A percentile compares a stretch with the other conserved stretches of the same genome.
phyloP scores from a whole-genome alignment of 1,140 invertebrate species.

The Drosophila sp. region DNA sequence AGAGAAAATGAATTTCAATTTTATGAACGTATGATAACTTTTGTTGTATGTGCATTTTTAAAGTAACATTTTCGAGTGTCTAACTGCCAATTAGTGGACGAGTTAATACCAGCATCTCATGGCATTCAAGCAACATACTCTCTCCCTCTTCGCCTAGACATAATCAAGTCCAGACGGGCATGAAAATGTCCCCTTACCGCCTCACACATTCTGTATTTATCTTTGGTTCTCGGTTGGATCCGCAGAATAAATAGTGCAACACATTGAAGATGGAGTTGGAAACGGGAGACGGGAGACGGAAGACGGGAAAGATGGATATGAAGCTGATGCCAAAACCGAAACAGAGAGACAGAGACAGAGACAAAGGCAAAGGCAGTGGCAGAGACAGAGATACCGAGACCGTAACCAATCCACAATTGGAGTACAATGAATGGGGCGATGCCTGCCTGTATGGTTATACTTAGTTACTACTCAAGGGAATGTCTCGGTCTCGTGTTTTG shows the following conservation, averaged over 20 bases:
- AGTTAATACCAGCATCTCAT: slow-evolving; percentile 7
- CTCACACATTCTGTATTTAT: not conserved
- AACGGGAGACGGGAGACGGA: not conserved
- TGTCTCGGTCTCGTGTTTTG: slow-evolving; percentile 11
- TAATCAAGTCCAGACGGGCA: slow-evolving; percentile 10
- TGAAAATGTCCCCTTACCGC: not conserved
- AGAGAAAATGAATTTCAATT: no score
- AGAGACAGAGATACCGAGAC: no score
- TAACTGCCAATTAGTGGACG: slow-evolving; percentile 7
- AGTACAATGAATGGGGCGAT: not conserved
- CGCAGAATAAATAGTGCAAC: slow-evolving; percentile 10
- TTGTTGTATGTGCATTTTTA: not conserved
- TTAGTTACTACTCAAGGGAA: slow-evolving; percentile 9
- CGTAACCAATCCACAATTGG: no score
- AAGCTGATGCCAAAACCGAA: not conserved
- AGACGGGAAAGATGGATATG: not conserved
- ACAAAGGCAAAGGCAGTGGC: no score
- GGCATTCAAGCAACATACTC: slow-evolving; percentile 1
- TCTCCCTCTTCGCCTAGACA: not conserved
- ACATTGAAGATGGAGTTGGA: slow-evolving; percentile 1
- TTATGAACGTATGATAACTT: no score
- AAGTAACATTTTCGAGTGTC: not conserved
- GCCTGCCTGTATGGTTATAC: slow-evolving; percentile 3
- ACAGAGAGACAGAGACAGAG: no score
- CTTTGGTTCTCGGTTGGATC: not conserved